Base-by-base conservation (phyloP, 2,888 invertebrate species). In the Halictus quadricinctus region DNA sequence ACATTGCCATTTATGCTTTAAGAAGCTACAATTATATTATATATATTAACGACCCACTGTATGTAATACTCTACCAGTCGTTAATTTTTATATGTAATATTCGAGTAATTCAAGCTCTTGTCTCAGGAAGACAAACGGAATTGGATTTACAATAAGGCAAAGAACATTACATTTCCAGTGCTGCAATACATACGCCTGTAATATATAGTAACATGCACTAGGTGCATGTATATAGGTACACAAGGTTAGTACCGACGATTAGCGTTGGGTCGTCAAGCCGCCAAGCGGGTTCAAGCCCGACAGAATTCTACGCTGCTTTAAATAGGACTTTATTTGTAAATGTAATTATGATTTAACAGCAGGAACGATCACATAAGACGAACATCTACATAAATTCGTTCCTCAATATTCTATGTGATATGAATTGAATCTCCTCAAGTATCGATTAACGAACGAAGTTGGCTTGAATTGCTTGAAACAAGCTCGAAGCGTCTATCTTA, bases 1-100 rank as follows among this genome's bases (percentile, higher is more conserved):
- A 87, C 87, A 87, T 87, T 87, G 81, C 84, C 87, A 87, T 64
- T 84, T 84, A 79, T 77, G 83, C 54, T 83, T 79, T 77, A 86
- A 82, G 81, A 78, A 79, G 60, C 54, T 80, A 43, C 70, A 83
- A 76, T n/a, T 48, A 79, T 79, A 76, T n/a, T 48, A 79, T 76
- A 77, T 64, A 66, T 48, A 66, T 87, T 69, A 75, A 86, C 74
- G 78, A 64, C 70, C 21, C 66, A 69, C 50, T n/a, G 75, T 83
- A 83, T 83, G 13, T 76, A 79, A 83, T 83, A 83, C 58, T 18
- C 43, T 76, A 58, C 41, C 48, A 18, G 69, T 70, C 69, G 80
- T 86, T 76, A 80, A 78, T 75, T 78, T 80, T 79, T 73, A 29
- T 76, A 75, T 85, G 50, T 78, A 64, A 73, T 29, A 29, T 72